Percentiles rank a stretch among this genome's conserved stretches.
Evolutionary conservation across 2,888 invertebrate genomes (phyloP).

Genomic region (Acanthococcus lagerstroemiae): DNA sequence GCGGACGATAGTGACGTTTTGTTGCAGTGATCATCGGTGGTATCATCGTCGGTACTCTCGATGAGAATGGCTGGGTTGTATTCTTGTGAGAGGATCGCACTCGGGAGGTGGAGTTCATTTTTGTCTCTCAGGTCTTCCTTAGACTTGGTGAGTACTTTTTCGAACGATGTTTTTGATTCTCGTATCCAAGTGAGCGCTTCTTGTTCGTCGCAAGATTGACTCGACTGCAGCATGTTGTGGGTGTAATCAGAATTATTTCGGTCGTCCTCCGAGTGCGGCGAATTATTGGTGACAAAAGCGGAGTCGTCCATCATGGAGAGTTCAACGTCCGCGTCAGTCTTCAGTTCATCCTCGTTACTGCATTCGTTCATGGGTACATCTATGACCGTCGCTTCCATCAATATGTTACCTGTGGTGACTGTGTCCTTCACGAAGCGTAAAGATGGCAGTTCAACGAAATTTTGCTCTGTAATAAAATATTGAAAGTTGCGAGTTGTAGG

Average conservation of each 20-base stretch:
- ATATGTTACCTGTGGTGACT: slow-evolving; percentile 71
- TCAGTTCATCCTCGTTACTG: slow-evolving; percentile 63
- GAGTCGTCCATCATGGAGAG: slow-evolving; percentile 69
- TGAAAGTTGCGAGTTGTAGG: no score
- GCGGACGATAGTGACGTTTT: neutral
- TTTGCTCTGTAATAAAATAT: slow-evolving; percentile 68
- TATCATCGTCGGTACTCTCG: no score
- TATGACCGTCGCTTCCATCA: slow-evolving; percentile 85
- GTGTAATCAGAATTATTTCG: neutral
- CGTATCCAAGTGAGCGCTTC: neutral
- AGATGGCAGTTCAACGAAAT: slow-evolving; percentile 76
- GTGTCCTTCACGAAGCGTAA: slow-evolving; percentile 81
- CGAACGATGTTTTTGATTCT: neutral
- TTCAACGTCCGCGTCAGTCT: slow-evolving; percentile 78
- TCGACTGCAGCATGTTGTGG: neutral
- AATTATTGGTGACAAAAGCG: neutral
- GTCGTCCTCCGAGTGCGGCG: neutral
- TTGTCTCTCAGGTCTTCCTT: neutral
- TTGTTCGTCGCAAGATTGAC: neutral
- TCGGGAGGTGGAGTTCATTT: no score
- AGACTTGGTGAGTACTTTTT: neutral
- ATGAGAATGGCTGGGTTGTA: no score
- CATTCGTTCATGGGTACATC: slow-evolving; percentile 44
- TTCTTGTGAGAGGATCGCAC: neutral
- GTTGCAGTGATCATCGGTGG: neutral